Evolutionary conservation across 2,888 invertebrate genomes (phyloP), one percentile per base, ranked within the genome.

Genomic region (Proisotoma minuta): DNA sequence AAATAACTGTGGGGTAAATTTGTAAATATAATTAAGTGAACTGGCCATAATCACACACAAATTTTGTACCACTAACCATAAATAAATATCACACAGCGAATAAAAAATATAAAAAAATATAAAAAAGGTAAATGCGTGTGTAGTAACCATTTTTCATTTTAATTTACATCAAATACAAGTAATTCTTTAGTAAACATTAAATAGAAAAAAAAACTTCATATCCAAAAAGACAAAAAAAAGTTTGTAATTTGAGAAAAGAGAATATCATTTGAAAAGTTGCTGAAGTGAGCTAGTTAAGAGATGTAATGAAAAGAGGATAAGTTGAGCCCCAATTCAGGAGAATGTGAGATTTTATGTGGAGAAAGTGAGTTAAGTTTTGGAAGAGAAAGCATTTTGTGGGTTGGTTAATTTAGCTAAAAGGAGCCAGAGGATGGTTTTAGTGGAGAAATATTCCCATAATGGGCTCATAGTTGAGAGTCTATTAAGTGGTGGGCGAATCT

Each of bases 401-500:
- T 54, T 39, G 18, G 22, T 54, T 39, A 54, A 39, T 54, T 39
- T 39, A 18, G 20, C 28, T 54, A 39, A 54, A 54, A 54, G 29
- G 53, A 54, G 52, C 3, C 24, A 47, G 20, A 52, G 52, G 10
- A 26, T 52, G 62, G 62, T 58, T 59, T 57, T 62, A 62, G 39
- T 59, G 59, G 63, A 63, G 54, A 54, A 59, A 59, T 59, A 58
- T 59, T 28, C 22, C 52, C 34, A 58, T 63, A 63, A 66, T 66
- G 66, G 59, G 52, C 60, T 63, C 62, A 56, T 60, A 60, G 57
- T 65, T 53, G 62, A 60, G 60, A 53, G 63, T 59, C 66, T 63
- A 62, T 66, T 63, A 66, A 59, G 5, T 24, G 5, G 27, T 51
- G 24, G 26, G 26, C 26, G 18, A 47, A 48, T 57, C 39, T 50